phyloP scores from a whole-genome alignment of 2,113 vertebrate genomes.

The Sula dactylatra region DNA sequence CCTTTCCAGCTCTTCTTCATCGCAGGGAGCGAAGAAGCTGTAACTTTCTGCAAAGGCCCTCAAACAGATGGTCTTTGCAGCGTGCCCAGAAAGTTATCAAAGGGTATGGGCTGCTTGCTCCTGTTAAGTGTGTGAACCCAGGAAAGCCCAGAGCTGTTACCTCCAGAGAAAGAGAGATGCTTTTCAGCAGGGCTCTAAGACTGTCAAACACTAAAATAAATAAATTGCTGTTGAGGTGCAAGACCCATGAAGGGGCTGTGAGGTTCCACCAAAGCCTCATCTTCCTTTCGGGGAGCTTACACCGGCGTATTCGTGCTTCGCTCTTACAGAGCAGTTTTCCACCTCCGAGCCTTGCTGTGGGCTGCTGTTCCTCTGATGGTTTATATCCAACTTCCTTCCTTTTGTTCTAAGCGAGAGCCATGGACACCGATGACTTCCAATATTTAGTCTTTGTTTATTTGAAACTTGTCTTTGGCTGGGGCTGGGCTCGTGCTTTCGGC shows the following conservation, averaged over 20 bases:
- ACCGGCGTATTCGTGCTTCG: fast-evolving
- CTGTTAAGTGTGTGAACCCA: neutral
- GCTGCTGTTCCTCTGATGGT: neutral
- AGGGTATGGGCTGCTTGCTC: neutral
- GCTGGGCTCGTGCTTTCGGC: neutral
- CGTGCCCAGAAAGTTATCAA: neutral
- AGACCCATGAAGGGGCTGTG: neutral
- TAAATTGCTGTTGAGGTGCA: neutral
- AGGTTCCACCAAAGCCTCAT: neutral
- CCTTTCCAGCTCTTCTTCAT: neutral
- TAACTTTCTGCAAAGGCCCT: neutral
- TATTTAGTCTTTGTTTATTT: conserved; percentile 28
- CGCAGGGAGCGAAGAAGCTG: neutral
- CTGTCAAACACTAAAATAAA: neutral
- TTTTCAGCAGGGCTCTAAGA: neutral
- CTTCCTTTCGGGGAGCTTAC: neutral
- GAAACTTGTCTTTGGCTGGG: neutral
- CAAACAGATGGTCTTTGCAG: neutral
- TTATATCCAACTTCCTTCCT: conserved; percentile 42
- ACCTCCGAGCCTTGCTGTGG: neutral
- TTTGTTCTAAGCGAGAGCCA: neutral
- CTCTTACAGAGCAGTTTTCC: neutral
- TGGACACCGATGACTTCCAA: conserved; percentile 11
- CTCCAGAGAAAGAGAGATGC: neutral
- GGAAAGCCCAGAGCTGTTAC: neutral